Conservation (phyloP, 2,888 invertebrate species). For the Drosophila lacicola region DNA sequence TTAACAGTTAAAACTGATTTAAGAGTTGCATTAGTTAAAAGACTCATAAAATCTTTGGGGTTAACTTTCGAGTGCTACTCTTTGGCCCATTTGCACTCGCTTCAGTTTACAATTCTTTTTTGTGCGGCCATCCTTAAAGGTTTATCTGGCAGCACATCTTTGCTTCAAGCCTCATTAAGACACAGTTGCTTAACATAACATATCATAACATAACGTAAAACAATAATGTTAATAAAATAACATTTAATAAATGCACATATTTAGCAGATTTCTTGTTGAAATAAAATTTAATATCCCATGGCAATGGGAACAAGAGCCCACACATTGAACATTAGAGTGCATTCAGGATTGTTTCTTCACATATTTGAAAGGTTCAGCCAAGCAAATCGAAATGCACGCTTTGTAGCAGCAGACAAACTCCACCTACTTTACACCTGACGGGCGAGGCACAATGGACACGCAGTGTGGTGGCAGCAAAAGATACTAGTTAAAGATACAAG, state of each 20-base stretch:
- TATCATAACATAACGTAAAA: no score
- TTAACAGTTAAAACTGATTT: neutral
- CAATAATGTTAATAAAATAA: no score
- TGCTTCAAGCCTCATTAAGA: no score
- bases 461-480: conserved; percentile 29
- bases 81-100: no score
- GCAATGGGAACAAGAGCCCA: neutral
- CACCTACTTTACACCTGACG: conserved; percentile 75
- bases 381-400: conserved; percentile 47
- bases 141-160: no score
- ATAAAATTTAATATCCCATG: conserved; percentile 7
- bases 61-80: neutral
- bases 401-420: conserved; percentile 44
- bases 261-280: neutral
- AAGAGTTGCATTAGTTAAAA: neutral
- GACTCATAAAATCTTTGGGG: no score
- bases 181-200: no score
- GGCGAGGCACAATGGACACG: conserved; percentile 51
- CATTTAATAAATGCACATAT: no score
- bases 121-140: no score
- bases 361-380: conserved; percentile 19
- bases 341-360: conserved; percentile 1
- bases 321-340: conserved; percentile 4
- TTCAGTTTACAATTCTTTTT: no score
- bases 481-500: conserved; percentile 36